Evolutionary conservation across 2,113 vertebrate species (phyloP).

Genomic region (Lethenteron camtschaticum): DNA sequence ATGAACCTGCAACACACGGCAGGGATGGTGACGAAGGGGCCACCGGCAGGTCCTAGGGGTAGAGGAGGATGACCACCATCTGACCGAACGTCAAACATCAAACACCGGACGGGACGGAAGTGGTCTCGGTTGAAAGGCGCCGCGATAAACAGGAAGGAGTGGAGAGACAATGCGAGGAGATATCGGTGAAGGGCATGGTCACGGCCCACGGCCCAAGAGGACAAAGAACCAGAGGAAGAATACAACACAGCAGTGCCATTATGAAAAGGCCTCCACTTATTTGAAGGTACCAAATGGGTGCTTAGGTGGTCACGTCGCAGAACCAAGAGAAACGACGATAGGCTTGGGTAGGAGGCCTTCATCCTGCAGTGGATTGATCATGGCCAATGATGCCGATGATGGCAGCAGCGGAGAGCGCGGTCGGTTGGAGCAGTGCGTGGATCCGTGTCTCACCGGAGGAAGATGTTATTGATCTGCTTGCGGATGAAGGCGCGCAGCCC

Average conservation of each 20-base stretch:
- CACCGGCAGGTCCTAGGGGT: rapidly evolving
- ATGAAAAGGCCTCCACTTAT: not conserved
- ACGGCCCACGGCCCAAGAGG: not conserved
- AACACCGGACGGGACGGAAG: not conserved
- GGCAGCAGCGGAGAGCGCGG: constrained; percentile 3
- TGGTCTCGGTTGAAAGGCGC: too few relatives aligned
- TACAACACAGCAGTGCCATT: not conserved
- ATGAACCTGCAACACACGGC: constrained; percentile 27
- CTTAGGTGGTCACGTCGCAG: not conserved
- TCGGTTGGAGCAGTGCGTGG: not conserved
- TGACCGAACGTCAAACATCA: not conserved
- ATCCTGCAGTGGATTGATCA: not conserved
- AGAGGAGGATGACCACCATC: not conserved
- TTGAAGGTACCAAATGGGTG: not conserved
- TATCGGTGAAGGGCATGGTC: not conserved
- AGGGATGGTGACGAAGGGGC: not conserved
- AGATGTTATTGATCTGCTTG: constrained; percentile 81
- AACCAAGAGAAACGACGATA: not conserved
- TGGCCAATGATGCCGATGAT: not conserved
- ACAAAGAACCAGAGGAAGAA: too few relatives aligned
- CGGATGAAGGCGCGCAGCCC: constrained; percentile 67
- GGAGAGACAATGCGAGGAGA: too few relatives aligned
- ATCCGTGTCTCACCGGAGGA: constrained; percentile 36
- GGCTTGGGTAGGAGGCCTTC: not conserved
- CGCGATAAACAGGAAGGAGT: not conserved